Evolutionary conservation across 1,140 invertebrate genomes (phyloP).

Genomic region (Drosophila kikkawai): DNA sequence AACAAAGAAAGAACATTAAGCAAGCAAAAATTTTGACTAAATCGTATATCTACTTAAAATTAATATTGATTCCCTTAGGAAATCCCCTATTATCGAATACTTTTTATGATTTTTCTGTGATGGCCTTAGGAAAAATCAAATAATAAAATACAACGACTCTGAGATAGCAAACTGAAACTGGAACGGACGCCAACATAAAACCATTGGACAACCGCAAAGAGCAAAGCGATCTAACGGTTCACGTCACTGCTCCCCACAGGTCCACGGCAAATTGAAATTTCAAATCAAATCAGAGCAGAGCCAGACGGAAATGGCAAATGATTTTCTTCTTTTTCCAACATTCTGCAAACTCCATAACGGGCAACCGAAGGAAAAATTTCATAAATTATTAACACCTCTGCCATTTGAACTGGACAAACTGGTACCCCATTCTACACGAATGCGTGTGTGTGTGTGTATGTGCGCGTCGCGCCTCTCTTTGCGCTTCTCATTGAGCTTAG

Average conservation of each 20-base stretch:
- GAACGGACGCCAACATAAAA: constrained; percentile 19
- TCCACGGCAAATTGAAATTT: constrained; percentile 68
- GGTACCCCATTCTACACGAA: constrained; percentile 32
- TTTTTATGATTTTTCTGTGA: not conserved
- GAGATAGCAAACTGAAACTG: constrained; percentile 17
- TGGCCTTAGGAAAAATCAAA: constrained; percentile 18
- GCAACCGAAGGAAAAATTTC: constrained; percentile 50
- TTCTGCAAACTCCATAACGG: constrained; percentile 50
- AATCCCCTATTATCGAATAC: not conserved
- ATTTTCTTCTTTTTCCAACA: constrained; percentile 32
- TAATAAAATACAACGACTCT: constrained; percentile 4
- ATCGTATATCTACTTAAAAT: not conserved
- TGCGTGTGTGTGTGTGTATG: not conserved
- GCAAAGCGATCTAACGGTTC: constrained; percentile 59
- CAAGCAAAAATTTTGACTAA: too few relatives aligned
- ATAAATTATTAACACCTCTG: constrained; percentile 84
- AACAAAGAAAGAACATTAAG: not conserved
- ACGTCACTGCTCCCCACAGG: constrained; percentile 61
- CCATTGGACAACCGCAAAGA: constrained; percentile 55
- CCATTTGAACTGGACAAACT: constrained; percentile 83
- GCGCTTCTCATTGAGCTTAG: constrained; percentile 54
- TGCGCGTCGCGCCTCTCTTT: constrained; percentile 45
- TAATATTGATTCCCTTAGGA: not conserved
- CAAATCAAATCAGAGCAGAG: constrained; percentile 70
- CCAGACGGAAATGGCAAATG: constrained; percentile 61